Percentiles rank a stretch among this genome's conserved stretches.
Conservation (phyloP, 2,113 vertebrate genomes). For the Theristicus caerulescens region DNA sequence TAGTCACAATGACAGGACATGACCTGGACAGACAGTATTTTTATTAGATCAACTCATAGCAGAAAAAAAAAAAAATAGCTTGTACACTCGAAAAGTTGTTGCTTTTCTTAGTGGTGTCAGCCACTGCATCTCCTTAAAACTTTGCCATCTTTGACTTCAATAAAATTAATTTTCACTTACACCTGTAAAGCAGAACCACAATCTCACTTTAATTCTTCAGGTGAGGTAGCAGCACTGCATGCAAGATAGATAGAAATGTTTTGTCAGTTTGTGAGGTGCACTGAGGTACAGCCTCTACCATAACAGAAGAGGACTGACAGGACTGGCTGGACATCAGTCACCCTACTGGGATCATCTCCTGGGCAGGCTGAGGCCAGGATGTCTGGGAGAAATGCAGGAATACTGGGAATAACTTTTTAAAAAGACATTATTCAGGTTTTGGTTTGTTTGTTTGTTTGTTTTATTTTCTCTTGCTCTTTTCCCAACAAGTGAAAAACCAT, state of each 20-base stretch:
- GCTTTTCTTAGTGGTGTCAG: background rate
- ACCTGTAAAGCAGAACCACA: background rate
- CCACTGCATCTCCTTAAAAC: background rate
- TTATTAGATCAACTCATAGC: background rate
- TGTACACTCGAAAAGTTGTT: background rate
- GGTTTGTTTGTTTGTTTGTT: background rate
- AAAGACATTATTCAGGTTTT: background rate
- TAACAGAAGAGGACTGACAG: background rate
- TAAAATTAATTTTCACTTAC: background rate
- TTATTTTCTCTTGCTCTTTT: background rate
- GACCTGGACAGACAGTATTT: background rate
- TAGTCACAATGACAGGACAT: background rate
- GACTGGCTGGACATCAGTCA: background rate
- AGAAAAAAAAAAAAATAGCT: background rate
- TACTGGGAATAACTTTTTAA: background rate
- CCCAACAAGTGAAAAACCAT: background rate
- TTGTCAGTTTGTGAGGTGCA: background rate
- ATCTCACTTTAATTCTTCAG: background rate
- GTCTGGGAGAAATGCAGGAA: background rate
- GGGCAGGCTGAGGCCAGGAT: background rate
- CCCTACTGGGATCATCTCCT: fast-evolving
- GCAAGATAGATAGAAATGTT: background rate
- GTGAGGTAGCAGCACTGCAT: background rate
- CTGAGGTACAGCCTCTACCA: background rate
- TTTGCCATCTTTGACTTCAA: background rate